These are phyloP conservation scores for Brevipalpus yothersi DNA, from an alignment of 1,140 invertebrate genomes.

Conservation along the genomic window DNA sequence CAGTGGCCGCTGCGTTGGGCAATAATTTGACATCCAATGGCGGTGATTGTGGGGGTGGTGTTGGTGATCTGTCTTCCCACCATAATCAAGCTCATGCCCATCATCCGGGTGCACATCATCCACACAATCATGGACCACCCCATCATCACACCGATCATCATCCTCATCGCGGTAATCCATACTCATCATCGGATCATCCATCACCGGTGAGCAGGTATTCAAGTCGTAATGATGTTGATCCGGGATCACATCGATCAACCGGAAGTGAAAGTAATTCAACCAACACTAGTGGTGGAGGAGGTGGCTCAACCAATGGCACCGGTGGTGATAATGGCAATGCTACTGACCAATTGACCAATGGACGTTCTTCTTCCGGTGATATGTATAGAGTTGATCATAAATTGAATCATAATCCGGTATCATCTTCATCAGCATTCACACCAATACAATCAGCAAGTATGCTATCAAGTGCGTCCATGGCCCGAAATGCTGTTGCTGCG, in stretches of 20 bases:
- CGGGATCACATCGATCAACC: too few relatives aligned
- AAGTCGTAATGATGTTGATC: too few relatives aligned
- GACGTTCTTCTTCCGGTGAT: not conserved
- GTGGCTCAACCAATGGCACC: too few relatives aligned
- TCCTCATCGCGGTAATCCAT: not conserved
- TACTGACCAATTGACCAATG: conserved; percentile 3
- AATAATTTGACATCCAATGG: conserved; percentile 17
- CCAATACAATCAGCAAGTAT: conserved; percentile 58
- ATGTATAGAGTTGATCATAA: not conserved
- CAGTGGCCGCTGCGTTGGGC: not conserved
- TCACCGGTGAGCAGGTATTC: not conserved
- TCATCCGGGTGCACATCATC: not conserved
- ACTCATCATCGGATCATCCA: not conserved
- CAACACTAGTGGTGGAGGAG: too few relatives aligned
- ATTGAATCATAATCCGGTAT: not conserved
- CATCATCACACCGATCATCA: not conserved
- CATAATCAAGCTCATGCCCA: not conserved
- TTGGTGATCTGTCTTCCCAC: not conserved
- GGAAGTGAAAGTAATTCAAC: too few relatives aligned
- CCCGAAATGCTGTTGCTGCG: conserved; percentile 17
- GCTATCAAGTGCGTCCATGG: conserved; percentile 15
- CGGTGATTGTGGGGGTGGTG: conserved; percentile 10
- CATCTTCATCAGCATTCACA: conserved; percentile 50
- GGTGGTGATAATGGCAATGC: not conserved
- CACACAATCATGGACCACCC: too few relatives aligned